Conservation (phyloP, 1,140 invertebrate species). For the Formica exsecta region DNA sequence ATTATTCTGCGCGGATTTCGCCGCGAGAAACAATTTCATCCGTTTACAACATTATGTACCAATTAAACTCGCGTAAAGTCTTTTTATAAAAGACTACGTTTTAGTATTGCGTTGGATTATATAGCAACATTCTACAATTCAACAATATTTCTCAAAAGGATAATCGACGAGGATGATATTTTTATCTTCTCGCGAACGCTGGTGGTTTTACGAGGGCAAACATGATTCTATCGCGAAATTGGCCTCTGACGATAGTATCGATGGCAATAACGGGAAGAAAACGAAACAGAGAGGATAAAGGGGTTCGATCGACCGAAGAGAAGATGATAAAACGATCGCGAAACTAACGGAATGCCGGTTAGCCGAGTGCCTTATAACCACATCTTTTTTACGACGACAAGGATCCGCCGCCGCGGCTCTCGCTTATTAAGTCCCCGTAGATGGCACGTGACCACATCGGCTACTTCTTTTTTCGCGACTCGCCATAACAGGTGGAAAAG, state of each 20-base stretch:
- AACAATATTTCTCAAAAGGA: constrained; percentile 8
- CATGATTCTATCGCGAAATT: constrained; percentile 51
- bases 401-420: constrained; percentile 39
- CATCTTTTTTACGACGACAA: constrained; percentile 55
- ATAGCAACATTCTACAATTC: constrained; percentile 22
- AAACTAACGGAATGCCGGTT: constrained; percentile 62
- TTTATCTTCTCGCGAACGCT: constrained; percentile 42
- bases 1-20: constrained; percentile 5
- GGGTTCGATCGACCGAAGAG: constrained; percentile 9
- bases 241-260: constrained; percentile 14
- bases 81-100: constrained; percentile 38
- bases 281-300: not conserved
- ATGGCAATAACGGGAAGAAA: not conserved
- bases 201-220: constrained; percentile 46
- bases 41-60: constrained; percentile 34
- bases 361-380: constrained; percentile 60
- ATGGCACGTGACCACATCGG: constrained; percentile 62
- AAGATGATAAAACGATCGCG: constrained; percentile 62
- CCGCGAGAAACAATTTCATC: constrained; percentile 3
- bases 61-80: constrained; percentile 32
- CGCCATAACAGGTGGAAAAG: constrained; percentile 64
- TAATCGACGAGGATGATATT: constrained; percentile 50
- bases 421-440: constrained; percentile 65
- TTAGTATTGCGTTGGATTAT: constrained; percentile 19
- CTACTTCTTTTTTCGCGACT: constrained; percentile 55